These are phyloP conservation scores for Orthonevra nobilis DNA, from an alignment of 2,888 invertebrate species.

Conservation along the genomic window DNA sequence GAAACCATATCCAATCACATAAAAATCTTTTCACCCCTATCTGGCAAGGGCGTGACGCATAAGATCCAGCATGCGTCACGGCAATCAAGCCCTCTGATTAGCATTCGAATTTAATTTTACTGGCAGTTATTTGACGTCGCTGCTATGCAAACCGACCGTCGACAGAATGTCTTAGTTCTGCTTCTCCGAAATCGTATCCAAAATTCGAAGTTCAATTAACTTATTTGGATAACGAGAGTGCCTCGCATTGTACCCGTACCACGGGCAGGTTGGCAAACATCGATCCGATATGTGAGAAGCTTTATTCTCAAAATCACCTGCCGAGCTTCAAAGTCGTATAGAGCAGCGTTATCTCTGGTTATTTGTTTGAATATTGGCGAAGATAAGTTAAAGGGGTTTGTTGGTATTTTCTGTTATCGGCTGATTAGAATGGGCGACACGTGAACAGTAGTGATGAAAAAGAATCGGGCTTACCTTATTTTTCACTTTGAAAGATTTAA, in stretches of 20 bases:
- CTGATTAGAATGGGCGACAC: conserved; percentile 6
- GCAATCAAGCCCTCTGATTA: too few relatives aligned
- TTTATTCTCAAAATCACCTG: conserved; percentile 38
- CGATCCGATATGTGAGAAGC: conserved; percentile 26
- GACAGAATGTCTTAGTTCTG: conserved; percentile 7
- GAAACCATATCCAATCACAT: too few relatives aligned
- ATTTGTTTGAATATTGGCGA: conserved; percentile 36
- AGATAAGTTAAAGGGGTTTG: conserved; percentile 43
- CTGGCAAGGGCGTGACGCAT: conserved; percentile 16
- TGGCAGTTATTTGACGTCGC: neutral
- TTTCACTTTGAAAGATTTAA: too few relatives aligned
- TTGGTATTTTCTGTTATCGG: neutral
- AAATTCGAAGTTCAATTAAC: conserved; percentile 8
- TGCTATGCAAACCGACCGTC: conserved; percentile 37
- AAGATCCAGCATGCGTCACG: conserved; percentile 24
- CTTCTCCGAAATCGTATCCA: conserved; percentile 1
- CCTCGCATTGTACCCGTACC: neutral
- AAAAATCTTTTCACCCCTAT: too few relatives aligned
- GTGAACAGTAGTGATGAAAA: conserved; percentile 17
- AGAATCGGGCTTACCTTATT: too few relatives aligned
- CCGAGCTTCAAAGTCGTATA: conserved; percentile 30
- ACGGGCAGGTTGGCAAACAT: neutral
- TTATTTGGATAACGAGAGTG: neutral
- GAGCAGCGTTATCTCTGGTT: conserved; percentile 34
- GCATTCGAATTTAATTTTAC: conserved; percentile 11